Evolutionary conservation across 2,113 vertebrate species (phyloP), one percentile per base, ranked within the genome.

Genomic region (Calyptommatus sinebrachiatus): DNA sequence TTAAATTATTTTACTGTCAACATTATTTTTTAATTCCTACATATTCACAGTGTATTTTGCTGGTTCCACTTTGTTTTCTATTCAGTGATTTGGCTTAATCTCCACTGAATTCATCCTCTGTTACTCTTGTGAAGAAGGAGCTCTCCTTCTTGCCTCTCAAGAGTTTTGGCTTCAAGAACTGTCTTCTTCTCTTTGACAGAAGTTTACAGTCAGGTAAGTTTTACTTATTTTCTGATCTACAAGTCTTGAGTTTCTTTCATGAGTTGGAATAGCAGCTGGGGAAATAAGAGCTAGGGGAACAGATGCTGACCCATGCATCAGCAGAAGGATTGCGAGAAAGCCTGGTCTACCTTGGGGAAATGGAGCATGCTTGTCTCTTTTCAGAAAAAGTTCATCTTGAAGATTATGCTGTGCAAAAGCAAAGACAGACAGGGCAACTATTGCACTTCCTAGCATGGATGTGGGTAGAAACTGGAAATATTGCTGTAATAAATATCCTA

Each of bases 31-130:
- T n/a, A 76, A 35, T 20, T 72, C 1, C 48, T 71, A 65, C 8
- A 75, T 65, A 69, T 66, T 78, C 21, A 66, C 45, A 29, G 45
- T 26, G 20, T 70, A 10, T 75, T 46, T 75, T 78, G 21, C 31
- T 26, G 70, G 50, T 48, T 62, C 21, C n/a, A 48, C 22, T n/a
- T 68, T 71, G 20, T 65, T 46, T 53, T 77, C 73, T 65, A 14
- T 65, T 69, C 75, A 60, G 28, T 5, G 12, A 12, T 71, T 61
- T 22, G 21, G 26, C 35, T 75, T 65, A 71, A 75, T 79, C 67
- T 79, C 77, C 45, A 65, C 31, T 63, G 77, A 71, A 28, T 79
- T 83, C 72, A 83, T 70, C 26, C 66, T 79, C 82, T 63, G 16
- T 65, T 79, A 70, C 65, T 79, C 57, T 75, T 74, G 50, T 79